Evolutionary conservation across 2,113 vertebrate genomes (phyloP).

Genomic region (Pteropus alecto): DNA sequence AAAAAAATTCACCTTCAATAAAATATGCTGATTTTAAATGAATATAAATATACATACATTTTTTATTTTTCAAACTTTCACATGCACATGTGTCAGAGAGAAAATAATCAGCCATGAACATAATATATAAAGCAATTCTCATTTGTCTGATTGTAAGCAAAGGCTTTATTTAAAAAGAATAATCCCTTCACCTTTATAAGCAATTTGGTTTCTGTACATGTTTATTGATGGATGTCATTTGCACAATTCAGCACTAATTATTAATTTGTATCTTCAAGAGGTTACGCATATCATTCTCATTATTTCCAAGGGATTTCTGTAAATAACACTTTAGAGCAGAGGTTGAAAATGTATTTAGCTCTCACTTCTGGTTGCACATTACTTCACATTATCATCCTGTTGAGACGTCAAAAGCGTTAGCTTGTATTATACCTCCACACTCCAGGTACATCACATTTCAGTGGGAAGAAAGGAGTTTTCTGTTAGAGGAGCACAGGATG

Average conservation of each 20-base stretch:
- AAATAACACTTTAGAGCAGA: slow-evolving; percentile 30
- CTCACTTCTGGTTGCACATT: neutral
- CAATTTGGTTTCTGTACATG: neutral
- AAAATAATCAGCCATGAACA: slow-evolving; percentile 24
- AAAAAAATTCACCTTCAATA: neutral
- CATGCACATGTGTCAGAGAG: neutral
- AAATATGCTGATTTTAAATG: slow-evolving; percentile 30
- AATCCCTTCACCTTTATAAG: slow-evolving; percentile 30
- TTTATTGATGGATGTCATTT: slow-evolving; percentile 54
- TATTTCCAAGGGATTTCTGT: slow-evolving; percentile 31
- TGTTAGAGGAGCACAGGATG: neutral
- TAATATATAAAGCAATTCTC: slow-evolving; percentile 22
- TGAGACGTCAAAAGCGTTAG: neutral
- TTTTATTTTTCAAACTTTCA: slow-evolving; percentile 24
- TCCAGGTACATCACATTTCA: slow-evolving; percentile 30
- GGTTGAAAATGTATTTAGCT: neutral
- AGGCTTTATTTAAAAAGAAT: slow-evolving; percentile 53
- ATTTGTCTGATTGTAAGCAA: slow-evolving; percentile 10
- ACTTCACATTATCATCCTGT: neutral
- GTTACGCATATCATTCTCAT: slow-evolving; percentile 41
- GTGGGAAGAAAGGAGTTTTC: neutral
- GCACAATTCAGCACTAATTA: slow-evolving; percentile 65
- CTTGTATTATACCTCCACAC: neutral
- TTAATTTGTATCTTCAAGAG: slow-evolving; percentile 66
- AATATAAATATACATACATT: neutral